phyloP scores from a whole-genome alignment of 2,888 invertebrate genomes.

The Camponotus fellah region DNA sequence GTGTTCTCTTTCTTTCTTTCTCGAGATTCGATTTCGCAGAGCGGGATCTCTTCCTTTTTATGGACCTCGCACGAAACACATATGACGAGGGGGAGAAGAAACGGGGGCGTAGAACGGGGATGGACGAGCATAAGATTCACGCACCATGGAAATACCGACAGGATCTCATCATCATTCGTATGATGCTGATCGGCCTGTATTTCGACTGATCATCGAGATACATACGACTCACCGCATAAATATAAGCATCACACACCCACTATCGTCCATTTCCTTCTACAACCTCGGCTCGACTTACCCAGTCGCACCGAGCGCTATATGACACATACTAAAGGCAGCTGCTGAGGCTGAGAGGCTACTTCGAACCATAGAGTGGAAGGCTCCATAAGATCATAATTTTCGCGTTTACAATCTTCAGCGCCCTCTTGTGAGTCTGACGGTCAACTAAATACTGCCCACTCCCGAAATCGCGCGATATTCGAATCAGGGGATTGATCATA shows the following conservation, averaged over 20 bases:
- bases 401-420: no score
- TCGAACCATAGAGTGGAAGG: background rate
- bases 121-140: background rate
- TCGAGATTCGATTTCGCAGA: no score
- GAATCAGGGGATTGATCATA: no score
- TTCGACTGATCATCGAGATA: background rate
- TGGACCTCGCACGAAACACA: constrained; percentile 7
- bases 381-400: no score
- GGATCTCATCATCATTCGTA: background rate
- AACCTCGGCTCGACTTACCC: background rate
- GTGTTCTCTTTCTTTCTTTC: background rate
- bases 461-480: no score
- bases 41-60: constrained; percentile 25
- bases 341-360: background rate
- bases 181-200: background rate
- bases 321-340: background rate
- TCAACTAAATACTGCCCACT: no score
- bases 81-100: background rate
- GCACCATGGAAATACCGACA: background rate
- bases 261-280: background rate
- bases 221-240: background rate
- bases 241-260: background rate
- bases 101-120: background rate
- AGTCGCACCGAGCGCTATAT: no score
- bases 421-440: no score